Percentiles rank a stretch among this genome's conserved stretches.
These are phyloP conservation scores for Apolygus lucorum DNA, from an alignment of 1,140 invertebrate genomes.

Conservation along the genomic window DNA sequence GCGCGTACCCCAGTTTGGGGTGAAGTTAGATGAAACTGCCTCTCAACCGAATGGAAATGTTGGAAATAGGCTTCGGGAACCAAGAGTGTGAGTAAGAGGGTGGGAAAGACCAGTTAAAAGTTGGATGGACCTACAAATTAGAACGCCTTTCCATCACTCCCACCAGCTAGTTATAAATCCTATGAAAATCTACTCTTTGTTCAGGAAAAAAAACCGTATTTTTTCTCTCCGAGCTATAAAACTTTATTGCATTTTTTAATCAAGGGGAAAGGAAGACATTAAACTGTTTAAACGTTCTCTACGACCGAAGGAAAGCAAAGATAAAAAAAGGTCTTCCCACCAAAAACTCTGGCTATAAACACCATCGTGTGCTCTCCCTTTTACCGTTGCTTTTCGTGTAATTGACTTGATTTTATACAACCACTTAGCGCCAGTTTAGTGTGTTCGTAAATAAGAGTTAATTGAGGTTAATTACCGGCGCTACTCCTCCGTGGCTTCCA, in stretches of 20 bases:
- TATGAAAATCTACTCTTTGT: background rate
- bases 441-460: too few relatives aligned
- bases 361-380: background rate
- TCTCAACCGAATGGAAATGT: too few relatives aligned
- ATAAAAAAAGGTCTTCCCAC: background rate
- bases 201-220: too few relatives aligned
- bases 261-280: slow-evolving; percentile 5
- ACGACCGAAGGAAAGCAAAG: background rate
- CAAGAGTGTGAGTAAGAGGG: too few relatives aligned
- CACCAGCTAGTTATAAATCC: background rate
- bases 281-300: background rate
- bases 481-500: too few relatives aligned
- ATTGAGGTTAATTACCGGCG: too few relatives aligned
- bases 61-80: too few relatives aligned
- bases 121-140: slow-evolving; percentile 14
- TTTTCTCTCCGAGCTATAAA: slow-evolving; percentile 1
- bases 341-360: background rate
- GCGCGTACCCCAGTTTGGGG: too few relatives aligned
- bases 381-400: background rate
- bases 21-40: too few relatives aligned
- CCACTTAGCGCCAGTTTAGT: too few relatives aligned
- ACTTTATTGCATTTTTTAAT: slow-evolving; percentile 5
- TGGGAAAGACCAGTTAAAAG: slow-evolving; percentile 3
- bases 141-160: background rate
- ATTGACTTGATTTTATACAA: background rate